Evolutionary conservation across 2,888 invertebrate species (phyloP).

Genomic region (Tiphia femorata): DNA sequence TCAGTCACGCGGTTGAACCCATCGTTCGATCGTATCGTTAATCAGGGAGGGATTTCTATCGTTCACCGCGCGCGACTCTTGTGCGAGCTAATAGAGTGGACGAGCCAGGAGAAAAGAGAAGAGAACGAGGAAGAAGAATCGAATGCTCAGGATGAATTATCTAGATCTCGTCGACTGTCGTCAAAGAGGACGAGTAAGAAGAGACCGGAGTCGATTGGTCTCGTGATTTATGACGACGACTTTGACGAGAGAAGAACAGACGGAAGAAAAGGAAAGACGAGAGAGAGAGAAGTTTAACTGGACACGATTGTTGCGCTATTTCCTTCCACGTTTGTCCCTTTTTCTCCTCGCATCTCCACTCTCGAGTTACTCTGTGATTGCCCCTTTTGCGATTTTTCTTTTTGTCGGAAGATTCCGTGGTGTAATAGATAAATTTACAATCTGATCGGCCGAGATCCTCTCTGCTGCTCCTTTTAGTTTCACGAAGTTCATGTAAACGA

Average conservation of each 20-base stretch:
- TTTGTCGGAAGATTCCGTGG: too few relatives aligned
- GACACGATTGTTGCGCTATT: too few relatives aligned
- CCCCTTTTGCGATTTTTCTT: neutral
- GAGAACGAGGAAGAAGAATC: slow-evolving; percentile 8
- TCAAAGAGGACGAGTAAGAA: slow-evolving; percentile 10
- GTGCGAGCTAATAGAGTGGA: slow-evolving; percentile 30
- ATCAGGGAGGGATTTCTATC: slow-evolving; percentile 35
- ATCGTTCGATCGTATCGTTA: slow-evolving; percentile 38
- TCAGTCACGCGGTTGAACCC: slow-evolving; percentile 28
- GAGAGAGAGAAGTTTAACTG: neutral
- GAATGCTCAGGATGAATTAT: slow-evolving; percentile 31
- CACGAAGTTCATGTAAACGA: too few relatives aligned
- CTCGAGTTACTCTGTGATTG: neutral
- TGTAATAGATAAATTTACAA: too few relatives aligned
- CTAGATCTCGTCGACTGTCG: slow-evolving; percentile 24
- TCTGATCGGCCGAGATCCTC: too few relatives aligned
- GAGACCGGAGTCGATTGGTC: slow-evolving; percentile 25
- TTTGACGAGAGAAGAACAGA: neutral
- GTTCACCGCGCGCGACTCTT: slow-evolving; percentile 16
- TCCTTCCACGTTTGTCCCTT: neutral
- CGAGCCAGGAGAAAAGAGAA: slow-evolving; percentile 9
- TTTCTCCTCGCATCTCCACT: neutral
- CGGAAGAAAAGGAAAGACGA: neutral
- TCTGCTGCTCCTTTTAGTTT: too few relatives aligned
- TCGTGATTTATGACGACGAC: slow-evolving; percentile 26